A percentile compares a stretch with the other conserved stretches of the same genome.
These are phyloP conservation scores for Calypte anna DNA, from an alignment of 2,113 vertebrate species.

Conservation along the genomic window DNA sequence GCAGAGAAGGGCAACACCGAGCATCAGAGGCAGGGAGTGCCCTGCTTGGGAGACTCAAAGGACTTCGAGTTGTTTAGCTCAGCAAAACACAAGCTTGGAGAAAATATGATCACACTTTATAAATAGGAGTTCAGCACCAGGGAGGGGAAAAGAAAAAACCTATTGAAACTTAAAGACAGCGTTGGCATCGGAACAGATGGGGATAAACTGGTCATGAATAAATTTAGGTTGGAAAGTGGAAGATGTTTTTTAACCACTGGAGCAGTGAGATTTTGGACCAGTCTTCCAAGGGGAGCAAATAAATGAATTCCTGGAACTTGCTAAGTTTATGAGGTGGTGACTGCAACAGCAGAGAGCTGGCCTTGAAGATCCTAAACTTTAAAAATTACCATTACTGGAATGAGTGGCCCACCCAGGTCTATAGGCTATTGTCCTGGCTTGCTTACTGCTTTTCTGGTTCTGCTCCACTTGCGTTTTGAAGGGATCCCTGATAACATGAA, in stretches of 20 bases:
- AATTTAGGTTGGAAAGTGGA: conserved; percentile 47
- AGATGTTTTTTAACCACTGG: conserved; percentile 6
- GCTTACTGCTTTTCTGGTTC: not conserved
- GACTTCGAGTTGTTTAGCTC: not conserved
- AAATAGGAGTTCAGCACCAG: not conserved
- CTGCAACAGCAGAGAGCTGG: not conserved
- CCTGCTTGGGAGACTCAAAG: not conserved
- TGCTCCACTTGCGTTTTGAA: not conserved
- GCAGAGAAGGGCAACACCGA: not conserved
- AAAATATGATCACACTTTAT: not conserved
- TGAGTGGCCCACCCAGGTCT: not conserved
- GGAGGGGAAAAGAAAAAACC: conserved; percentile 2
- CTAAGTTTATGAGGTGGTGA: conserved; percentile 44
- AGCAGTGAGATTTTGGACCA: not conserved
- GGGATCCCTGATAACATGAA: not conserved
- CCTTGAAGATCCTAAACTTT: not conserved
- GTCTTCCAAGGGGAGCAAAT: conserved; percentile 26
- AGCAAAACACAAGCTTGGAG: conserved; percentile 19
- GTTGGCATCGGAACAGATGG: not conserved
- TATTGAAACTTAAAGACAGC: conserved; percentile 14
- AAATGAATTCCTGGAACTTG: conserved; percentile 28
- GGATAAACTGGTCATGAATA: conserved; percentile 48
- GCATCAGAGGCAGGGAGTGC: not conserved
- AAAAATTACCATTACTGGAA: not conserved
- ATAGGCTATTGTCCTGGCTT: not conserved